Evolutionary conservation across 53 echinoderm and acorn worm genomes (phyloP).

Genomic region (Actinopyga echinites): DNA sequence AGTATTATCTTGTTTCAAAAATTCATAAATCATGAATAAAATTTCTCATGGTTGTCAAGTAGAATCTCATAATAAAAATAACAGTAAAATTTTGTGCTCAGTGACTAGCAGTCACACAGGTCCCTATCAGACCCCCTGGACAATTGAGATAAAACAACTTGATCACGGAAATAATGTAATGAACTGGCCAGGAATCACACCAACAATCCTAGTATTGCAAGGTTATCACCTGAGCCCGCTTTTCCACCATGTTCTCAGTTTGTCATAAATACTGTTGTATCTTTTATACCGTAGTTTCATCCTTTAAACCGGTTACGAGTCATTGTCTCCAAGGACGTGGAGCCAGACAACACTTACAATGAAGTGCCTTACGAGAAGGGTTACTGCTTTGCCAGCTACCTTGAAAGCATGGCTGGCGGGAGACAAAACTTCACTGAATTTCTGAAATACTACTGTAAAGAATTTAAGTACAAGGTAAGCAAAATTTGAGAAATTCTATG

Average conservation of each 20-base stretch:
- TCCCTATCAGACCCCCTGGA: too few species aligned
- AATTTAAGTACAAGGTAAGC: slow-evolving; percentile 66
- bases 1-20: too few species aligned
- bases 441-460: slow-evolving; percentile 64
- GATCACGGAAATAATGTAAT: too few species aligned
- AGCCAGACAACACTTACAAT: slow-evolving; percentile 70
- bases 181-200: too few species aligned
- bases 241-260: background rate
- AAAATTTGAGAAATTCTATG: too few species aligned
- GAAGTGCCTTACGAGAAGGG: slow-evolving; percentile 83
- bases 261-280: background rate
- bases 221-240: background rate
- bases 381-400: slow-evolving; percentile 68
- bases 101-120: too few species aligned
- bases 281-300: slow-evolving; percentile 40
- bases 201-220: too few species aligned
- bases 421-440: slow-evolving; percentile 63
- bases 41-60: too few species aligned
- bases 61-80: too few species aligned
- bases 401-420: slow-evolving; percentile 60
- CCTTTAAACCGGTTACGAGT: slow-evolving; percentile 67
- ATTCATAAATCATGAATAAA: too few species aligned
- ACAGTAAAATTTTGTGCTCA: too few species aligned
- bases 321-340: slow-evolving; percentile 59
- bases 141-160: too few species aligned